phyloP scores from a whole-genome alignment of 1,140 invertebrate genomes.

The Lordiphosa clarofinis region DNA sequence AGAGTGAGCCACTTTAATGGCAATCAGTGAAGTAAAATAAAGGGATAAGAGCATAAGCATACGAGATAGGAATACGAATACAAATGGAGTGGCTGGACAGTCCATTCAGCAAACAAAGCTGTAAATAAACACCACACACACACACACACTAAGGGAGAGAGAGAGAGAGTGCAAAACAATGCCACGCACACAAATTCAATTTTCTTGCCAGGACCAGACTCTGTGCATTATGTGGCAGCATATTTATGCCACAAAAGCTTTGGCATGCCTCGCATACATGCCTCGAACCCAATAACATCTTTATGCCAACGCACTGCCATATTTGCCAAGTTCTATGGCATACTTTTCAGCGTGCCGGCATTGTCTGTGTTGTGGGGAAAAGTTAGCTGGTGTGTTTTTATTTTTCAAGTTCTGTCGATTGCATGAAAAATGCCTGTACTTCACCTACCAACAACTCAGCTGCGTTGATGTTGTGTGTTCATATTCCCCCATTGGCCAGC shows the following conservation, averaged over 20 bases:
- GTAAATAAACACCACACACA: constrained; percentile 19
- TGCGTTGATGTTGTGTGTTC: constrained; percentile 25
- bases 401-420: constrained; percentile 34
- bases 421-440: constrained; percentile 42
- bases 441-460: constrained; percentile 3
- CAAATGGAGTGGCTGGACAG: constrained; percentile 15
- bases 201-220: neutral
- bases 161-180: constrained; percentile 7
- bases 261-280: constrained; percentile 42
- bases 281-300: constrained; percentile 34
- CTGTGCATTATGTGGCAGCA: constrained; percentile 54
- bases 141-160: neutral
- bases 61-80: constrained; percentile 26
- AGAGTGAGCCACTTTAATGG: constrained; percentile 27
- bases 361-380: constrained; percentile 20
- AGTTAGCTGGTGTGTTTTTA: constrained; percentile 8
- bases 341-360: constrained; percentile 26
- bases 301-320: constrained; percentile 32
- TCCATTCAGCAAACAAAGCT: constrained; percentile 19
- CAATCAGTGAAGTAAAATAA: constrained; percentile 42
- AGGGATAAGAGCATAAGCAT: constrained; percentile 38
- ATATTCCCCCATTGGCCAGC: constrained; percentile 29
- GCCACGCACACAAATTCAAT: constrained; percentile 12
- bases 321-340: constrained; percentile 48
- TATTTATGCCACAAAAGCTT: constrained; percentile 56